Conservation (phyloP, 2,797 vertebrate species). For the Diceros bicornis region DNA sequence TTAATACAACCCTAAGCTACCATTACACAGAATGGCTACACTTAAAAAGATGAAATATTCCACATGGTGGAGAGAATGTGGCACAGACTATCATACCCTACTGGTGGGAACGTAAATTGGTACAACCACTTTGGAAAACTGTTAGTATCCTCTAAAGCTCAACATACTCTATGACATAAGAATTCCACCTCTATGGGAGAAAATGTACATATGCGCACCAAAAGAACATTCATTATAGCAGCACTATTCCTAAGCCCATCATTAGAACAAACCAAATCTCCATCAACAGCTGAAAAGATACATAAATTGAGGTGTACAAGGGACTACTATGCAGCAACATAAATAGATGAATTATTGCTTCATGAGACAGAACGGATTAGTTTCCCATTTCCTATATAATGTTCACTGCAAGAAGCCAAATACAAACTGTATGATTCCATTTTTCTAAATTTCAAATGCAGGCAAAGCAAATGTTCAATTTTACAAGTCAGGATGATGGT, state of each 20-base stretch:
- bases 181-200: too few species aligned
- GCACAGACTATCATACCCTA: too few species aligned
- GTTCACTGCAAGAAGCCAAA: background rate
- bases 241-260: background rate
- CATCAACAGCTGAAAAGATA: too few species aligned
- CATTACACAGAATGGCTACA: background rate
- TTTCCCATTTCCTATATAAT: background rate
- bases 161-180: background rate
- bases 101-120: background rate
- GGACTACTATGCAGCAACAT: fast-evolving
- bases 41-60: background rate
- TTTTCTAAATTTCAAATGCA: background rate
- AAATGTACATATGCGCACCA: fast-evolving
- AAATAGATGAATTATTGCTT: fast-evolving
- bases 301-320: fast-evolving
- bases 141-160: too few species aligned
- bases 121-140: background rate
- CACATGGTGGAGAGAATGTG: fast-evolving
- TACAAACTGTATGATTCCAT: fast-evolving
- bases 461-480: fast-evolving
- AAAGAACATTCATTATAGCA: background rate
- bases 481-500: background rate
- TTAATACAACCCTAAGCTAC: fast-evolving
- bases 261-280: background rate
- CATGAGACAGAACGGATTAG: background rate